Evolutionary conservation across 2,888 invertebrate species (phyloP).

Genomic region (Hololepta plana): DNA sequence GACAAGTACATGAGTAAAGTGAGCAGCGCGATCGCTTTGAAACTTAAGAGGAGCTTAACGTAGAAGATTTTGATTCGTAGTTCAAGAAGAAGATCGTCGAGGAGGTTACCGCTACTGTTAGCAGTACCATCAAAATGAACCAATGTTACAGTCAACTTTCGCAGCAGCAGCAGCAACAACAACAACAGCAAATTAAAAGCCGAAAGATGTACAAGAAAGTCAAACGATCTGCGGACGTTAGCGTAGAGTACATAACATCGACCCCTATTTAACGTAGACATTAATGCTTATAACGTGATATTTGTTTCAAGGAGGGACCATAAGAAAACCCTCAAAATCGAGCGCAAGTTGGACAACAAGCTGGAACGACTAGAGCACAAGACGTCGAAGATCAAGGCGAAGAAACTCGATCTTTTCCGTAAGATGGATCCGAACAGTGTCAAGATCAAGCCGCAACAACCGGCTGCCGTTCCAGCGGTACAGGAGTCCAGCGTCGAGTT

Average conservation of each 20-base stretch:
- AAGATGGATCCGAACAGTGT: conserved; percentile 13
- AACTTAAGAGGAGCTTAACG: not conserved
- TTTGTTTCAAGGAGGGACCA: too few relatives aligned
- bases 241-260: too few relatives aligned
- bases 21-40: too few relatives aligned
- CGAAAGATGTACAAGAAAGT: too few relatives aligned
- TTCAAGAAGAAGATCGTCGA: not conserved
- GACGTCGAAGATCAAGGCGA: conserved; percentile 24
- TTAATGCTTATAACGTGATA: too few relatives aligned
- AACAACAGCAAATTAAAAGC: too few relatives aligned
- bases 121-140: too few relatives aligned
- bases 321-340: conserved; percentile 11
- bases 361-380: conserved; percentile 27
- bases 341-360: conserved; percentile 22
- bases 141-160: too few relatives aligned
- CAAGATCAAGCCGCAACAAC: conserved; percentile 1
- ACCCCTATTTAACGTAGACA: too few relatives aligned
- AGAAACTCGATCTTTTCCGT: conserved; percentile 18
- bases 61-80: conserved; percentile 1
- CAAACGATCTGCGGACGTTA: too few relatives aligned
- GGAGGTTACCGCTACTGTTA: too few relatives aligned
- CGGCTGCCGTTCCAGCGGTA: conserved; percentile 3
- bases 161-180: too few relatives aligned
- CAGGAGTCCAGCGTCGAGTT: conserved; percentile 8
- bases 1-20: conserved; percentile 23